Evolutionary conservation across 2,113 vertebrate genomes (phyloP), one percentile per base, ranked within the genome.

Genomic region (Octodon degus): DNA sequence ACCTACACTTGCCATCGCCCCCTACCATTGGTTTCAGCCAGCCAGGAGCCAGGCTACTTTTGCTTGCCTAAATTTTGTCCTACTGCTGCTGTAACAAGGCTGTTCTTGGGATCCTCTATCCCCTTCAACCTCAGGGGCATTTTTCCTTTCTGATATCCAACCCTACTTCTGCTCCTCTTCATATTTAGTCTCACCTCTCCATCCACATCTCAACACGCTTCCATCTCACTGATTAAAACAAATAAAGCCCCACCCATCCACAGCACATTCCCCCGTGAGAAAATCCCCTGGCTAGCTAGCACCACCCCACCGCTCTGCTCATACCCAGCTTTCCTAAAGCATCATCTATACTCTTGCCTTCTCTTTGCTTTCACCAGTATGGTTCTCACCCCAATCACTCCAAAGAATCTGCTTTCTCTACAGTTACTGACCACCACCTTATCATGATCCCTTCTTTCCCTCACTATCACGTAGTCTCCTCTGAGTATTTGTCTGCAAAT

Each of bases 121-220:
- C 19, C 63, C 14, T 86, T 79, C 63, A 27, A 83, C 63, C 67
- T 86, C 11, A 20, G 53, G 6, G 40, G 62, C 84, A 34, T 81
- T 91, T 58, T 86, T 90, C 68, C 74, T 89, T 85, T 79, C 55
- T 60, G 67, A 90, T 84, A 62, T 65, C 27, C 34, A 91, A 80
- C 1, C 30, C 22, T 11, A 87, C 22, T 22, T 20, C 37, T 37
- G 37, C 0, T 34, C 27, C 91, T 85, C 16, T 86, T 55, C 30
- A 86, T 87, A 55, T 93, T 92, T n/a, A 86, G 63, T 43, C 13
- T 70, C 89, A 81, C 89, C 2, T 85, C 89, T 24, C 80, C 47
- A 81, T 47, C n/a, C 60, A 13, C 20, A 76, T 55, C 83, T 37
- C 4, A 88, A 90, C 34, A 90, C 34, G 68, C 17, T 87, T 34